Base-by-base conservation (phyloP, 2,113 vertebrate genomes). In the Odontesthes bonariensis region DNA sequence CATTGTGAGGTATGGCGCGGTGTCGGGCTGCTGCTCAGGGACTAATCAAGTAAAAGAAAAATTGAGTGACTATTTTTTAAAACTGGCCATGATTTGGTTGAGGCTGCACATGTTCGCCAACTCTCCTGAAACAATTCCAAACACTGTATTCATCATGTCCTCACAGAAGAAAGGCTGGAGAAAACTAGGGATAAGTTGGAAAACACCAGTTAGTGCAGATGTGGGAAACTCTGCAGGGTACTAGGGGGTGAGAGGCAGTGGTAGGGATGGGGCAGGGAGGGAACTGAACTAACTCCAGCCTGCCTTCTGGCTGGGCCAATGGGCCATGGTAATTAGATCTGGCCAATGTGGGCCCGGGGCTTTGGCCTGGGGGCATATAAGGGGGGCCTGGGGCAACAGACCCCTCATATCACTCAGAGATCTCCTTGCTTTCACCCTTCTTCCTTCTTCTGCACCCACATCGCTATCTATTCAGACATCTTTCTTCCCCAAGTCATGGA, bases 261-360 rank as follows among this genome's bases (percentile, higher is more conserved):
- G 69, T 65, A 79, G 83, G 80, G 86, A 87, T 83, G 78, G 85
- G 86, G 88, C 81, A 80, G 88, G 84, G 85, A 91, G 90, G 80
- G 92, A 76, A 76, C 73, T 78, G 82, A 88, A 76, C 87, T 86
- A 82, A 91, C 90, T 85, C 82, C 92, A 83, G 88, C 66, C 88
- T 88, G 86, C 88, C 87, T 91, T 90, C 84, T 89, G 89, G 85
- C 84, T 89, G 85, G 88, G 94, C 89, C 92, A 93, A 91, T 94
- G 94, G 88, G 87, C 89, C 95, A 97, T 95, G 96, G 97, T 96
- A 96, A 97, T 96, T 94, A 93, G 94, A 92, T 88, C 92, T 75
- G 93, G 93, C 94, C 94, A 89, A 94, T 88, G 91, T 89, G 92
- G 94, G 94, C 93, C 94, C 92, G 93, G 93, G 94, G 92, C 94